Percentiles rank a stretch among this genome's conserved stretches.
These are phyloP conservation scores for Leptopilina myrica DNA, from an alignment of 2,888 invertebrate genomes.

Conservation along the genomic window DNA sequence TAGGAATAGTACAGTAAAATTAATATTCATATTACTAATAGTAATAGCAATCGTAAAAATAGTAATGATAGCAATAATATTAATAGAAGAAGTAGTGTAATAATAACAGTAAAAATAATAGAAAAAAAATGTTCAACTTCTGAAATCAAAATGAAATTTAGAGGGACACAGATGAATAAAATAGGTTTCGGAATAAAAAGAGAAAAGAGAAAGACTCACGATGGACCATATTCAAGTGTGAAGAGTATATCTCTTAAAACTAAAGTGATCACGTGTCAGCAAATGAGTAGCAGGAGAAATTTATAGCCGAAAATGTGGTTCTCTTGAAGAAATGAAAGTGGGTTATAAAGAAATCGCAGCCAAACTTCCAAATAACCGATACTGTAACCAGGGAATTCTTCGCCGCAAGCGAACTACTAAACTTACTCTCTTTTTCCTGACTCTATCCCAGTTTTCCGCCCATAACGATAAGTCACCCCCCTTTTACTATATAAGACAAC, in stretches of 20 bases:
- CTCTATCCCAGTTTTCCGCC: slow-evolving; percentile 14
- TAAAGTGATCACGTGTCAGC: slow-evolving; percentile 23
- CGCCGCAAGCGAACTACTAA: slow-evolving; percentile 22
- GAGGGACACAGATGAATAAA: too few species aligned
- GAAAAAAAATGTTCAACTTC: too few species aligned
- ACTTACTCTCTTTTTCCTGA: slow-evolving; percentile 21
- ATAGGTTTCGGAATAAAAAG: too few species aligned
- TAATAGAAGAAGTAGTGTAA: too few species aligned
- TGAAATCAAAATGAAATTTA: too few species aligned
- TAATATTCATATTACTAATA: too few species aligned
- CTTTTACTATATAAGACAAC: background rate
- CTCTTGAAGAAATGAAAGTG: slow-evolving; percentile 32
- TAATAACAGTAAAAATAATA: too few species aligned
- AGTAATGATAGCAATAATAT: too few species aligned
- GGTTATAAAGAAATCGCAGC: slow-evolving; percentile 36
- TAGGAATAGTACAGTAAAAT: too few species aligned
- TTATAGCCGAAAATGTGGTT: slow-evolving; percentile 36
- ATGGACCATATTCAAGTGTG: slow-evolving; percentile 3
- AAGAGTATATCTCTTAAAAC: slow-evolving; percentile 12
- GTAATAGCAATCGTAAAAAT: too few species aligned
- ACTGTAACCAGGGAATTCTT: slow-evolving; percentile 30
- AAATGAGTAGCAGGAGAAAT: slow-evolving; percentile 29
- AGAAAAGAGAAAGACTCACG: too few species aligned
- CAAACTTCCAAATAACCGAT: slow-evolving; percentile 30
- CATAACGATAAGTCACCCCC: slow-evolving; percentile 17